These are phyloP conservation scores for Lithophane socia DNA, from an alignment of 2,888 invertebrate species.

Conservation along the genomic window DNA sequence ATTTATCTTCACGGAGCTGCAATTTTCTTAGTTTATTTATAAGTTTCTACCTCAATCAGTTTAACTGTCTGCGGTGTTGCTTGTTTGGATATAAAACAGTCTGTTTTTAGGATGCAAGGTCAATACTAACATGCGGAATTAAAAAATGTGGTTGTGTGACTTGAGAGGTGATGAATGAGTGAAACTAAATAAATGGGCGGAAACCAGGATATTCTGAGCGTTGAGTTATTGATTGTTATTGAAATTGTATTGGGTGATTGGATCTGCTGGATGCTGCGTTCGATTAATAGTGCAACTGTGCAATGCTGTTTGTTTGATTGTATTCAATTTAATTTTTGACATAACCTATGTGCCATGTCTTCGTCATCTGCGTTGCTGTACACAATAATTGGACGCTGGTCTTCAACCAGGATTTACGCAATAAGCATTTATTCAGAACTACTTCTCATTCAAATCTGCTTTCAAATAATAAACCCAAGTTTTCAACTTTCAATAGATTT, in stretches of 20 bases:
- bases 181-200: neutral
- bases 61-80: conserved; percentile 7
- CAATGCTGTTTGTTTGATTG: neutral
- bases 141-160: conserved; percentile 11
- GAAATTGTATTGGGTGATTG: conserved; percentile 1
- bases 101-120: conserved; percentile 12
- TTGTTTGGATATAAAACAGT: conserved; percentile 43
- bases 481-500: conserved; percentile 23
- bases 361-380: neutral
- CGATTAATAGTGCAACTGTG: neutral
- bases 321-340: neutral
- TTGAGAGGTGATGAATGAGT: neutral
- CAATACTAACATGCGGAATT: neutral
- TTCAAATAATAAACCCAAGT: conserved; percentile 19
- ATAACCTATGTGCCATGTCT: neutral
- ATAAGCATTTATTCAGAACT: neutral
- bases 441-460: neutral
- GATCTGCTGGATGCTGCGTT: conserved; percentile 5
- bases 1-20: conserved; percentile 34
- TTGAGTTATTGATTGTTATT: conserved; percentile 9
- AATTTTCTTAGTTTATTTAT: conserved; percentile 49
- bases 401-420: neutral
- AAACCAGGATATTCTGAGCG: neutral
- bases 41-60: conserved; percentile 28
- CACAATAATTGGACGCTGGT: neutral